Percentiles rank a stretch among this genome's conserved stretches.
Evolutionary conservation across 2,797 vertebrate genomes (phyloP).

Genomic region (Periophthalmus magnuspinnatus): DNA sequence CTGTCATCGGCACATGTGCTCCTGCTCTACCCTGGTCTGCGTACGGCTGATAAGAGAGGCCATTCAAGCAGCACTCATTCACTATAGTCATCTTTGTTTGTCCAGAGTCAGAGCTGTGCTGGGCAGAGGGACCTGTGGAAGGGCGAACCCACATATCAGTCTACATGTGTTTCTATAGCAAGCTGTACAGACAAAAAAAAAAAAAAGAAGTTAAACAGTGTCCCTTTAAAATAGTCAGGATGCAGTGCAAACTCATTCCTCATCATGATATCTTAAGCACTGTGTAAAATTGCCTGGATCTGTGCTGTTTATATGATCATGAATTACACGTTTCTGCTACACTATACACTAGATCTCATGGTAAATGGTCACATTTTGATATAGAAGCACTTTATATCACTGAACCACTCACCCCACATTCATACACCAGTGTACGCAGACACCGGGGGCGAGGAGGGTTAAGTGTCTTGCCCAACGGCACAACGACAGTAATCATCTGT

Average conservation of each 20-base stretch:
- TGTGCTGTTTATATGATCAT: neutral
- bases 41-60: slow-evolving; percentile 65
- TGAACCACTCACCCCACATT: no score
- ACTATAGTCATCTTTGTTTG: slow-evolving; percentile 70
- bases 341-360: no score
- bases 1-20: slow-evolving; percentile 75
- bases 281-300: neutral
- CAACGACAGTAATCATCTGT: no score
- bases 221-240: neutral
- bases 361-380: no score
- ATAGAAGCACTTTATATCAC: no score
- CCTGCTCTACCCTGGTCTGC: slow-evolving; percentile 56
- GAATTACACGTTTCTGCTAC: neutral
- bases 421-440: no score
- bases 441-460: no score
- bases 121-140: slow-evolving; percentile 49
- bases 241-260: no score
- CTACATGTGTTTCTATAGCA: neutral
- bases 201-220: neutral
- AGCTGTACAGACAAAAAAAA: neutral
- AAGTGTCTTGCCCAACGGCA: no score
- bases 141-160: neutral
- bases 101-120: slow-evolving; percentile 55
- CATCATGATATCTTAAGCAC: no score
- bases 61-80: slow-evolving; percentile 62